Conservation (phyloP, 2,888 invertebrate genomes). For the Tinea pellionella region DNA sequence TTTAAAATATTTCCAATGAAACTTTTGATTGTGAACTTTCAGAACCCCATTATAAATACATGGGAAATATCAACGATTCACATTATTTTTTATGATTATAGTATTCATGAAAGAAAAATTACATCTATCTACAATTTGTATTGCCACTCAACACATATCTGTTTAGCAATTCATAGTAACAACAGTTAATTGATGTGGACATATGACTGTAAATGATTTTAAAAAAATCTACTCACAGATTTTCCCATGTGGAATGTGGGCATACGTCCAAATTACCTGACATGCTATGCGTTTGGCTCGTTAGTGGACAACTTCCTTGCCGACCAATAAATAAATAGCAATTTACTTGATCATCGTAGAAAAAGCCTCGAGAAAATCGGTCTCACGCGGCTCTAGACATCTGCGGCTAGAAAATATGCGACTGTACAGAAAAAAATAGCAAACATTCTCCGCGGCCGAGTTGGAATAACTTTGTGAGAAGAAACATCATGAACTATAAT, state of each 20-base stretch:
- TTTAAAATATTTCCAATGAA: conserved; percentile 36
- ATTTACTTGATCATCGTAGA: conserved; percentile 2
- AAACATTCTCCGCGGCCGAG: conserved; percentile 21
- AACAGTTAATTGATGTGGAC: neutral
- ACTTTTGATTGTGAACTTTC: conserved; percentile 13
- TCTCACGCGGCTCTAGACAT: conserved; percentile 21
- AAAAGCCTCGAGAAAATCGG: conserved; percentile 7
- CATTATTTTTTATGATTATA: conserved; percentile 9
- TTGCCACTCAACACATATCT: neutral
- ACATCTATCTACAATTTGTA: neutral
- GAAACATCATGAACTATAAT: conserved; percentile 5
- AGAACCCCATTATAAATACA: conserved; percentile 14
- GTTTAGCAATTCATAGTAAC: neutral
- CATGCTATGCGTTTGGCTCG: neutral
- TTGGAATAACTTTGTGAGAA: conserved; percentile 1
- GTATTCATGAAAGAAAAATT: neutral
- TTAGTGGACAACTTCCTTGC: conserved; percentile 2
- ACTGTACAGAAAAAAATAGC: conserved; percentile 26
- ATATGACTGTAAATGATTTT: neutral
- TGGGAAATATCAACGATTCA: neutral
- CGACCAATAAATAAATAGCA: conserved; percentile 1
- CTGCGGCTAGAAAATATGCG: conserved; percentile 29
- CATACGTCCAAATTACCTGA: conserved; percentile 48
- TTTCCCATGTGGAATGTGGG: conserved; percentile 25
- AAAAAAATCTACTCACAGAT: neutral